Evolutionary conservation across 2,797 vertebrate species (phyloP).

Genomic region (Liasis olivaceus): DNA sequence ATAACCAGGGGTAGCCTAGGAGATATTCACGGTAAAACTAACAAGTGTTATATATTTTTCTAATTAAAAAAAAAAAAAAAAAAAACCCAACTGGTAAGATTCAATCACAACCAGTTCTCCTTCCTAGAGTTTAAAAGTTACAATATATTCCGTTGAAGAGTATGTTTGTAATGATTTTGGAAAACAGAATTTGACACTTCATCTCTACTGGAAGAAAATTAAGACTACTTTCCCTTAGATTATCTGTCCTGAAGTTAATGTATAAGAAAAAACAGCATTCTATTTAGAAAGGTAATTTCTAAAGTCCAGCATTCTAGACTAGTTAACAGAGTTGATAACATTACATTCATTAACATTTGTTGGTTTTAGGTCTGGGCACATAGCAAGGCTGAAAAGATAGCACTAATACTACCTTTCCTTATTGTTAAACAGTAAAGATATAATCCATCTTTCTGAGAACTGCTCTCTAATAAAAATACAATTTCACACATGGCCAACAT

Average conservation of each 20-base stretch:
- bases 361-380: slow-evolving; percentile 18
- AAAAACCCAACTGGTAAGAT: background rate
- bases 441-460: slow-evolving; percentile 24
- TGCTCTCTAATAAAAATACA: slow-evolving; percentile 38
- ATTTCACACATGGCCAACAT: slow-evolving; percentile 57
- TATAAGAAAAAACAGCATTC: slow-evolving; percentile 54
- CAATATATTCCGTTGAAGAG: slow-evolving; percentile 28
- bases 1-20: slow-evolving; percentile 51
- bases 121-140: slow-evolving; percentile 56
- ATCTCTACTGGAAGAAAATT: slow-evolving; percentile 35
- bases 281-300: slow-evolving; percentile 51
- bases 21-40: slow-evolving; percentile 61
- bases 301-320: slow-evolving; percentile 55
- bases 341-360: slow-evolving; percentile 37
- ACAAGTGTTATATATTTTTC: slow-evolving; percentile 58
- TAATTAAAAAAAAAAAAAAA: slow-evolving; percentile 40
- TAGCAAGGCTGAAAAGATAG: background rate
- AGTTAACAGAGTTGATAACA: slow-evolving; percentile 41
- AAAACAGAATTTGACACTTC: slow-evolving; percentile 68
- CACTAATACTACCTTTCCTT: background rate
- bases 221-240: slow-evolving; percentile 27
- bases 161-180: slow-evolving; percentile 37
- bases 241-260: slow-evolving; percentile 53
- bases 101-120: slow-evolving; percentile 48
- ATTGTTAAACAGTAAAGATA: slow-evolving; percentile 16